Evolutionary conservation across 2,888 invertebrate genomes (phyloP).

Genomic region (Stictocephala bisonia): DNA sequence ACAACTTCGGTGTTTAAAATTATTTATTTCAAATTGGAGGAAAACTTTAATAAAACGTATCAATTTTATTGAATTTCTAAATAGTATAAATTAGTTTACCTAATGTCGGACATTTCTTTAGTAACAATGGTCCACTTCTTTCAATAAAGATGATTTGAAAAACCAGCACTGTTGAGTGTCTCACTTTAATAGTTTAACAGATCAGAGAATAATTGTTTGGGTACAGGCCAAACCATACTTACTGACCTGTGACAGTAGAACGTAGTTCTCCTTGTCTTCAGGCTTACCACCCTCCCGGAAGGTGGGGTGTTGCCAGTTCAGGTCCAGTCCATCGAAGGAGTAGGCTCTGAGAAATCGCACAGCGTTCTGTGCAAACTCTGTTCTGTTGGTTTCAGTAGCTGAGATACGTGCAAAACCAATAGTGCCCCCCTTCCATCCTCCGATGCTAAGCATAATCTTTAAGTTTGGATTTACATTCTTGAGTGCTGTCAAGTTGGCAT

Average conservation of each 20-base stretch:
- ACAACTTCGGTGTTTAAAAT: background rate
- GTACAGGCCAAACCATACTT: background rate
- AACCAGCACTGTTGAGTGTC: too few species aligned
- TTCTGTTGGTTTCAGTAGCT: constrained; percentile 67
- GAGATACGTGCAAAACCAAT: constrained; percentile 69
- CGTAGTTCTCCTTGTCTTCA: constrained; percentile 69
- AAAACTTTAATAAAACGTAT: too few species aligned
- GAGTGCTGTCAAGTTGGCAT: background rate
- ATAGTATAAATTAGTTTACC: too few species aligned
- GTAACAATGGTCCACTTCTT: too few species aligned
- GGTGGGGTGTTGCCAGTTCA: constrained; percentile 81
- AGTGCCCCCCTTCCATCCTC: constrained; percentile 68
- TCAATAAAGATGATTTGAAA: too few species aligned
- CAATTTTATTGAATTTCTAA: too few species aligned
- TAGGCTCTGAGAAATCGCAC: constrained; percentile 73
- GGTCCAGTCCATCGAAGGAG: constrained; percentile 83
- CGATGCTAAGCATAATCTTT: constrained; percentile 71
- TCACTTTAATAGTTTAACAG: too few species aligned
- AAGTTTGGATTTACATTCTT: constrained; percentile 28
- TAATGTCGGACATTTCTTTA: too few species aligned
- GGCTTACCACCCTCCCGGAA: constrained; percentile 65
- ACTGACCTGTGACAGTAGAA: constrained; percentile 67
- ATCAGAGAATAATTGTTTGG: too few species aligned
- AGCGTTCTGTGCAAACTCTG: constrained; percentile 73
- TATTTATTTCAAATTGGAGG: too few species aligned